These are phyloP conservation scores for Monoplex corrugatus DNA, from an alignment of 2,888 invertebrate species.

Conservation along the genomic window DNA sequence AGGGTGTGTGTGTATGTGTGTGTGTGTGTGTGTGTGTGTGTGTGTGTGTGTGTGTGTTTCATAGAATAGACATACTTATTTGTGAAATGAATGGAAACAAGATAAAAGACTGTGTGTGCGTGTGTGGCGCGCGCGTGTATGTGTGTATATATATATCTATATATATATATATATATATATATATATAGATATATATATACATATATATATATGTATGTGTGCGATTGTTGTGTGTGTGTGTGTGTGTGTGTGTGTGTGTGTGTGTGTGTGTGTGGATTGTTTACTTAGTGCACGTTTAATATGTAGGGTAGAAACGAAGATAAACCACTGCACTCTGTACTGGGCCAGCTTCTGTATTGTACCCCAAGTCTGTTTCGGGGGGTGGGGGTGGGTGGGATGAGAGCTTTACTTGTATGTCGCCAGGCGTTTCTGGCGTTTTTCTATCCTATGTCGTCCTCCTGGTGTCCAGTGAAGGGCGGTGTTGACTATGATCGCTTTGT, in stretches of 20 bases:
- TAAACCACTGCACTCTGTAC: too few relatives aligned
- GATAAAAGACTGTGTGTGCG: too few relatives aligned
- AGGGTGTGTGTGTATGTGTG: neutral
- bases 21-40: neutral
- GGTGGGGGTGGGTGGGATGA: too few relatives aligned
- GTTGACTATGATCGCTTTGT: too few relatives aligned
- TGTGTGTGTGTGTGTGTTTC: neutral
- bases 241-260: slow-evolving; percentile 28
- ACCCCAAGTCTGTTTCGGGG: too few relatives aligned
- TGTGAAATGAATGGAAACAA: neutral
- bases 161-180: too few relatives aligned
- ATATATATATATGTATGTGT: neutral
- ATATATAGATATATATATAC: neutral
- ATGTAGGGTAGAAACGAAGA: too few relatives aligned
- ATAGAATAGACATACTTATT: neutral
- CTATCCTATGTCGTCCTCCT: too few relatives aligned
- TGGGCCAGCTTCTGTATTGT: too few relatives aligned
- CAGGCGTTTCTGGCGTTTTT: too few relatives aligned
- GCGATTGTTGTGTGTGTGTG: slow-evolving; percentile 10
- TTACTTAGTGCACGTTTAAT: neutral
- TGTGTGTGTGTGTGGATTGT: slow-evolving; percentile 30
- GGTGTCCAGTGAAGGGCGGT: too few relatives aligned
- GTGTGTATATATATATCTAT: slow-evolving; percentile 31
- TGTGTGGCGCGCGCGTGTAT: slow-evolving; percentile 10
- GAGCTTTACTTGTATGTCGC: too few relatives aligned